Evolutionary conservation across 1,140 invertebrate genomes (phyloP).

Genomic region (Drosophila tsacasi): DNA sequence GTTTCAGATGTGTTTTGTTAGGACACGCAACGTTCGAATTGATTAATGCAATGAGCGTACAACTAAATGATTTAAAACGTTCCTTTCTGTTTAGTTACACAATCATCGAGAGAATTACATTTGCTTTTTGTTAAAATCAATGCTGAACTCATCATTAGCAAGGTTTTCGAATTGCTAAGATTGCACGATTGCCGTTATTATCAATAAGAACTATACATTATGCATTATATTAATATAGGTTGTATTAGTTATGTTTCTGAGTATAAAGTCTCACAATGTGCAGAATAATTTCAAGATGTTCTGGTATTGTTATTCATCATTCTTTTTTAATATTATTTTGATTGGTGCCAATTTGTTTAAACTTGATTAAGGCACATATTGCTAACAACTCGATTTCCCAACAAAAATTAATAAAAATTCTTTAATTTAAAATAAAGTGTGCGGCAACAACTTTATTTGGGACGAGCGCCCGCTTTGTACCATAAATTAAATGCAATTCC

Average conservation of each 20-base stretch:
- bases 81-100: slow-evolving; percentile 33
- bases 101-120: slow-evolving; percentile 40
- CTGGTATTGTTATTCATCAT: slow-evolving; percentile 1
- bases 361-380: slow-evolving; percentile 65
- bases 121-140: slow-evolving; percentile 30
- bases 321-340: slow-evolving; percentile 35
- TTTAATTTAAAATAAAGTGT: slow-evolving; percentile 74
- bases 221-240: slow-evolving; percentile 39
- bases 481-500: slow-evolving; percentile 81
- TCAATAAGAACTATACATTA: slow-evolving; percentile 49
- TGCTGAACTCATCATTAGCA: slow-evolving; percentile 49
- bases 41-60: slow-evolving; percentile 37
- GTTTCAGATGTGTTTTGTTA: slow-evolving; percentile 44
- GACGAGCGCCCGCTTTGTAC: slow-evolving; percentile 58
- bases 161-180: slow-evolving; percentile 65
- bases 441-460: slow-evolving; percentile 9
- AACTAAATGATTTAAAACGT: slow-evolving; percentile 43
- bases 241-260: slow-evolving; percentile 51
- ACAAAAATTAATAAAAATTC: slow-evolving; percentile 54
- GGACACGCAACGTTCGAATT: slow-evolving; percentile 52
- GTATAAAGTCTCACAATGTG: slow-evolving; percentile 59
- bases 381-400: slow-evolving; percentile 29
- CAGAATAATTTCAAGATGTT: slow-evolving; percentile 64
- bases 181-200: slow-evolving; percentile 77
- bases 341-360: slow-evolving; percentile 43